Conservation (phyloP, 2,797 vertebrate genomes). For the Paramormyrops hopkinsi region DNA sequence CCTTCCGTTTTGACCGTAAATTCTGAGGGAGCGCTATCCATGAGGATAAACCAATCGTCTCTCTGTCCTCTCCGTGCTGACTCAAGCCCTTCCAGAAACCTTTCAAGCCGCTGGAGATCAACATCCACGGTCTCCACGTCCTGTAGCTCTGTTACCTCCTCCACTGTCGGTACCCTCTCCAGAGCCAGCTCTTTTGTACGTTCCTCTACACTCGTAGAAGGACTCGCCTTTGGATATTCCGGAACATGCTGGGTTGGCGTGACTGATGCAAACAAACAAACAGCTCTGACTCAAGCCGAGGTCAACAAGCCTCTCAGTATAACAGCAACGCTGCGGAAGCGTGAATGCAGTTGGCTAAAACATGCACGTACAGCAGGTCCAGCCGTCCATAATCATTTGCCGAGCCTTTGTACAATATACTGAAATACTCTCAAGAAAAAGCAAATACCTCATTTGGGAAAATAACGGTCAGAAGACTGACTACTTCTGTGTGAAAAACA, state of each 20-base stretch:
- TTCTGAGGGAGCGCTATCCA: slow-evolving; percentile 35
- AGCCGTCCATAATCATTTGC: background rate
- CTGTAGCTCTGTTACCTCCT: slow-evolving; percentile 30
- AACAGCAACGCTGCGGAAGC: background rate
- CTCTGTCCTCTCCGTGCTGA: slow-evolving; percentile 32
- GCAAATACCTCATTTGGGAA: background rate
- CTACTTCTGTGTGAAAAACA: background rate
- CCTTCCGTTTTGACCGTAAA: slow-evolving; percentile 13
- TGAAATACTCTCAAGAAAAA: background rate
- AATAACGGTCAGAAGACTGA: background rate
- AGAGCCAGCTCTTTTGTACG: slow-evolving; percentile 12
- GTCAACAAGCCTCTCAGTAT: background rate
- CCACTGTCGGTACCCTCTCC: slow-evolving; percentile 22
- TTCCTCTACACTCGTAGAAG: slow-evolving; percentile 27
- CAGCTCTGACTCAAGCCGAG: background rate
- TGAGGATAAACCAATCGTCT: slow-evolving; percentile 60
- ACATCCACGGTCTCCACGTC: slow-evolving; percentile 25
- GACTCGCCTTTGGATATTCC: slow-evolving; percentile 27
- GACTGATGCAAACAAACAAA: slow-evolving; percentile 38
- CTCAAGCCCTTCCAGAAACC: slow-evolving; percentile 43
- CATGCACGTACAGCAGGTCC: background rate
- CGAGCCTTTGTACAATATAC: background rate
- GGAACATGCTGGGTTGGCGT: slow-evolving; percentile 22
- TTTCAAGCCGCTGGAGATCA: slow-evolving; percentile 14
- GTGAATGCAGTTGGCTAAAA: background rate